Conservation (phyloP, 2,888 invertebrate genomes). For the Epinotia bilunana region DNA sequence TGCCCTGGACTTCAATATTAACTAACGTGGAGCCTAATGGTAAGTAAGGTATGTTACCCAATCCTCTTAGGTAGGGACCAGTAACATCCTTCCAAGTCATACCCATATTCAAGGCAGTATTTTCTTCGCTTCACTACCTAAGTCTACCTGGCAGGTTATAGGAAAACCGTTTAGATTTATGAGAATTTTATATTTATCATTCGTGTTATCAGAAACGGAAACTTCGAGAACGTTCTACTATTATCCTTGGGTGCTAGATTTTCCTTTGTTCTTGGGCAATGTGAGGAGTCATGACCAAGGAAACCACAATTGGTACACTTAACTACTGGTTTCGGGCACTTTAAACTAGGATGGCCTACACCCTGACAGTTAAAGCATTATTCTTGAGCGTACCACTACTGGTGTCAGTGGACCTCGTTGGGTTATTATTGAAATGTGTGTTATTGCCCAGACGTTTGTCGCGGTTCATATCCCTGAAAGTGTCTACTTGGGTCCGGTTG, state of each 20-base stretch:
- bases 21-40: not conserved
- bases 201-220: not conserved
- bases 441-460: not conserved
- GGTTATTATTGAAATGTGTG: not conserved
- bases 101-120: not conserved
- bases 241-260: not conserved
- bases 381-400: not conserved
- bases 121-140: not conserved
- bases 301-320: slow-evolving; percentile 12
- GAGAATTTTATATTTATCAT: not conserved
- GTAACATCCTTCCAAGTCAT: not conserved
- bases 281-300: not conserved
- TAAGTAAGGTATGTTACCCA: not conserved
- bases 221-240: slow-evolving; percentile 10
- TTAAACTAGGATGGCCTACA: slow-evolving; percentile 17
- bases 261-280: slow-evolving; percentile 3
- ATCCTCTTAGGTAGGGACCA: not conserved
- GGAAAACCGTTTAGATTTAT: not conserved
- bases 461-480: not conserved
- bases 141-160: not conserved
- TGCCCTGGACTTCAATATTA: not conserved
- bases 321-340: slow-evolving; percentile 1
- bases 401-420: not conserved
- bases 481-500: too few species aligned
- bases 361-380: slow-evolving; percentile 9